Conservation (phyloP, 2,113 vertebrate genomes). For the Gnathonemus echidnorhynchus region DNA sequence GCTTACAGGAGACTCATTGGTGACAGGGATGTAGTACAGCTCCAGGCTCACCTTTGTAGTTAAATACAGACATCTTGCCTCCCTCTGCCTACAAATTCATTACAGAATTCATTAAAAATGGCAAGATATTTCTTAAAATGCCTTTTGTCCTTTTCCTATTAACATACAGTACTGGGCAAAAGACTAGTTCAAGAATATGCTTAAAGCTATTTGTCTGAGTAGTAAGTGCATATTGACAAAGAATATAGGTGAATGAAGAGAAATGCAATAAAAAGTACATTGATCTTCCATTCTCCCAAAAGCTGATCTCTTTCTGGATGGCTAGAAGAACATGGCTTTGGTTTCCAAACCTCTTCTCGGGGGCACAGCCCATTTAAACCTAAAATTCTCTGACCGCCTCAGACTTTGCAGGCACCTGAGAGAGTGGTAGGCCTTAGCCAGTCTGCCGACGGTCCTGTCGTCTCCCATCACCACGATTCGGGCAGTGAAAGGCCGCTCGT, state of each 20-base stretch:
- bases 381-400: neutral
- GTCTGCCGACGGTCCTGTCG: constrained; percentile 67
- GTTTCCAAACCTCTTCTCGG: neutral
- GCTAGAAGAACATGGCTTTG: neutral
- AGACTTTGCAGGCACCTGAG: neutral
- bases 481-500: constrained; percentile 62
- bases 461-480: constrained; percentile 74
- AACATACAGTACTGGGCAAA: neutral
- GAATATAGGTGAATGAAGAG: neutral
- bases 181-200: neutral
- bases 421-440: constrained; percentile 63
- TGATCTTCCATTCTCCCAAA: neutral
- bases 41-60: constrained; percentile 68
- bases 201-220: neutral
- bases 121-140: neutral
- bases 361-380: neutral
- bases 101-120: neutral
- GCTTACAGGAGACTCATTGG: neutral
- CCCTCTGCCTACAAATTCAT: constrained; percentile 59
- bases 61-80: constrained; percentile 60
- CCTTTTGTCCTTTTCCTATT: neutral
- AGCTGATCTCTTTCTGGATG: neutral
- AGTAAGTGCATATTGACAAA: neutral
- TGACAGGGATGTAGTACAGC: constrained; percentile 73
- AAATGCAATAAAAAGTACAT: neutral